Evolutionary conservation across 2,888 invertebrate genomes (phyloP).

Genomic region (Patella caerulea): DNA sequence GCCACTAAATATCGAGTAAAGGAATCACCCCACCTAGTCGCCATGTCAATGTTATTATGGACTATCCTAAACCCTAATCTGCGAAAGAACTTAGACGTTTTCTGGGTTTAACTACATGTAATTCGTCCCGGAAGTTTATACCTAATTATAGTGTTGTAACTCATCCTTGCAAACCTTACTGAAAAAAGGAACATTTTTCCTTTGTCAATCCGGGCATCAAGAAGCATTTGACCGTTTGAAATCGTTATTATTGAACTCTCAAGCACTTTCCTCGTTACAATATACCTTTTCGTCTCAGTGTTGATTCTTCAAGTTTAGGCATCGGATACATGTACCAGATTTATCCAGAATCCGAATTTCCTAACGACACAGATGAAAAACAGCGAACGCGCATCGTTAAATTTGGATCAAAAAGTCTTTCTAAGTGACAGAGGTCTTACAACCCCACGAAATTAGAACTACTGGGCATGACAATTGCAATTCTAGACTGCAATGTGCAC

Average conservation of each 20-base stretch:
- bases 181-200: slow-evolving; percentile 20
- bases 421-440: slow-evolving; percentile 11
- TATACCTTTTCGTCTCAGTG: too few relatives aligned
- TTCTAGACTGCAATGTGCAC: slow-evolving; percentile 24
- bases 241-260: slow-evolving; percentile 11
- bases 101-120: slow-evolving; percentile 27
- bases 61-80: slow-evolving; percentile 18
- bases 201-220: slow-evolving; percentile 22
- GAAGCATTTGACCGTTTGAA: slow-evolving; percentile 11
- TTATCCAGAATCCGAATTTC: too few relatives aligned
- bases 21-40: slow-evolving; percentile 22
- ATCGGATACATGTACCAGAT: too few relatives aligned
- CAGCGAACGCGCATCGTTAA: too few relatives aligned
- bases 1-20: slow-evolving; percentile 25
- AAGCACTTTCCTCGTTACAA: too few relatives aligned
- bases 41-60: slow-evolving; percentile 3
- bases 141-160: slow-evolving; percentile 25
- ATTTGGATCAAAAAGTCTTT: slow-evolving; percentile 1
- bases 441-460: slow-evolving; percentile 22
- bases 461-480: slow-evolving; percentile 14
- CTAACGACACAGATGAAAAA: too few relatives aligned
- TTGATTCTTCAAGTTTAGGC: too few relatives aligned
- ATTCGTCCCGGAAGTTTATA: slow-evolving; percentile 34
- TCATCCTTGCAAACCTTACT: slow-evolving; percentile 6
- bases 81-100: slow-evolving; percentile 27